Conservation (phyloP, 2,113 vertebrate genomes). For the Alethe castanea region DNA sequence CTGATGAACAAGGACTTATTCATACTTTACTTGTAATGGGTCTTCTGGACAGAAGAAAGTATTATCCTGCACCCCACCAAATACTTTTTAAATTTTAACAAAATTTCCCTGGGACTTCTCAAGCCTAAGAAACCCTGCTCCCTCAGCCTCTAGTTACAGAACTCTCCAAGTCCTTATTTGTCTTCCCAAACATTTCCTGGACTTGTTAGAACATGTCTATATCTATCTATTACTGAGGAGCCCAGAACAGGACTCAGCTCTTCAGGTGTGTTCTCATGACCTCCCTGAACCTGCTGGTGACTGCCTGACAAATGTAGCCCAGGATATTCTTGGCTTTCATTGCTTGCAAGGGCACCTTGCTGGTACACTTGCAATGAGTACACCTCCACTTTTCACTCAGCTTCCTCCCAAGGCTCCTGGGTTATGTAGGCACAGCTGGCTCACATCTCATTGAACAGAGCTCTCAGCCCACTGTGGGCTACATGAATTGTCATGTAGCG, state of each 20-base stretch:
- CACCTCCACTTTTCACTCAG: neutral
- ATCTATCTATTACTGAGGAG: neutral
- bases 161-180: neutral
- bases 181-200: neutral
- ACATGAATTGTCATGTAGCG: neutral
- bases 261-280: neutral
- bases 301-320: neutral
- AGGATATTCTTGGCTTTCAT: neutral
- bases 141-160: neutral
- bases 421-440: neutral
- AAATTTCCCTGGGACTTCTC: neutral
- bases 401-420: neutral
- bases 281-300: neutral
- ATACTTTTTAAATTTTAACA: neutral
- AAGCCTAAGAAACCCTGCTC: neutral
- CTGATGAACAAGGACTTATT: neutral
- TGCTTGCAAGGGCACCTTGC: neutral
- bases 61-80: neutral
- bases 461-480: neutral
- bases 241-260: neutral
- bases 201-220: neutral
- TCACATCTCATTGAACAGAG: neutral
- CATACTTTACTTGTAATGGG: neutral
- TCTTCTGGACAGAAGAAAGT: neutral
- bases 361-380: neutral